Evolutionary conservation across 2,797 vertebrate species (phyloP).

Genomic region (Apogon hyalosoma): DNA sequence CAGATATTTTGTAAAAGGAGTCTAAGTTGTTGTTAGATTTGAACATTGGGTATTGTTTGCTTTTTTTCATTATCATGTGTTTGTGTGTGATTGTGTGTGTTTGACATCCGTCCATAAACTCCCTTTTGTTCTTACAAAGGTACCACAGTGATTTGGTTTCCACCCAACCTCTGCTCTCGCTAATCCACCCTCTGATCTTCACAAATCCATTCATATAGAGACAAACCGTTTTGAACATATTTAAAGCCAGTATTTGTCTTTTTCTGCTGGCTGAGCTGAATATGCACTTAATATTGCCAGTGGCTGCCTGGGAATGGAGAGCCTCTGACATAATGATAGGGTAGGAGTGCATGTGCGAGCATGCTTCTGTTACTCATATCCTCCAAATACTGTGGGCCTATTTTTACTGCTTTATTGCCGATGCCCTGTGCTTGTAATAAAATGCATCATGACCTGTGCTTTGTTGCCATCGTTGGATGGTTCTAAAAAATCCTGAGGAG

Average conservation of each 20-base stretch:
- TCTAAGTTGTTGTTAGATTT: slow-evolving; percentile 67
- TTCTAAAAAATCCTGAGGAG: slow-evolving; percentile 41
- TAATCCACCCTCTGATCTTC: slow-evolving; percentile 40
- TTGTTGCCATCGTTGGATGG: slow-evolving; percentile 29
- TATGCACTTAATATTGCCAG: slow-evolving; percentile 69
- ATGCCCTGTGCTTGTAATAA: slow-evolving; percentile 63
- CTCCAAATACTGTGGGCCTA: slow-evolving; percentile 57
- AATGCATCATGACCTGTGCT: slow-evolving; percentile 58
- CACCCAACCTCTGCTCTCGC: slow-evolving; percentile 22
- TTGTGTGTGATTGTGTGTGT: slow-evolving; percentile 40
- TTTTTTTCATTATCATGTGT: slow-evolving; percentile 65
- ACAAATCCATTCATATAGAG: slow-evolving; percentile 16
- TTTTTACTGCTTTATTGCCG: slow-evolving; percentile 66
- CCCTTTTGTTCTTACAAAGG: slow-evolving; percentile 24
- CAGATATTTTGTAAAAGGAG: slow-evolving; percentile 76
- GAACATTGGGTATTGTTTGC: slow-evolving; percentile 64
- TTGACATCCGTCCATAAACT: slow-evolving; percentile 57
- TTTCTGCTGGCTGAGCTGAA: slow-evolving; percentile 57
- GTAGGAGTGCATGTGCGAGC: slow-evolving; percentile 65
- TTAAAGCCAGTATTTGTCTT: slow-evolving; percentile 46
- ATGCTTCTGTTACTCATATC: slow-evolving; percentile 65
- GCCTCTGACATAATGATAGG: slow-evolving; percentile 58
- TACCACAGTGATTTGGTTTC: slow-evolving; percentile 43
- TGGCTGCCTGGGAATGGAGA: slow-evolving; percentile 67
- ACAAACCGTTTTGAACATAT: slow-evolving; percentile 1